Base-by-base conservation (phyloP, 2,888 invertebrate genomes). In the Oxytorus armatus region DNA sequence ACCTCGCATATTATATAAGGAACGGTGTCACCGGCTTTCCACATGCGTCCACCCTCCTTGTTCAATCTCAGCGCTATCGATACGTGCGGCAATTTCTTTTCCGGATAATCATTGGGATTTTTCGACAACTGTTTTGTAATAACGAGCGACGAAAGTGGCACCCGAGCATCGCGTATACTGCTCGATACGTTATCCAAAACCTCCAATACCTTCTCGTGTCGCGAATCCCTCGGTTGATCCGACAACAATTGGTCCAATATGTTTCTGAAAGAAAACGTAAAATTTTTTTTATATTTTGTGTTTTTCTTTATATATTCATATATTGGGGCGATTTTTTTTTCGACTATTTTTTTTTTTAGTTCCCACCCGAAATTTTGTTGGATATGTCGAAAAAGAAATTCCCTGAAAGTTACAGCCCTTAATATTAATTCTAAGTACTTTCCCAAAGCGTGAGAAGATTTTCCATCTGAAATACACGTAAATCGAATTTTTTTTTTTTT, bases 81-180 rank as follows among this genome's bases (percentile, higher is more conserved):
- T n/a, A 98, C 97, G 89, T 96, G 95, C 0, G 99, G 98, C 91
- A 99, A 99, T 85, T 95, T 95, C 86, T 95, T 95, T 89, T 98
- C 97, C 0, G 96, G 94, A 92, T 99, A 99, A 88, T 98, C 97
- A 84, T 95, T 96, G 0, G 99, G 99, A 89, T 97, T 95, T 92
- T 98, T 98, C 0, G 98, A 98, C 59, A 99, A 93, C 91, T 98
- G 98, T 93, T 99, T 99, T 0, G 98, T 98, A 77, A 99, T 98
- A 10, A 96, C 94, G 70, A 97, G 94, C 81, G 97, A 93, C 0
- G 96, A 95, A 3, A 97, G 88, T 0, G 97, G 96, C 68, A 97
- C 94, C 86, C 94, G 94, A 59, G 93, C 95, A 10, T 94, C 94
- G 21, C 95, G 92, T 23, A 99, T 93, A 89, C 96, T 96, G 3